Conservation (phyloP, 2,888 invertebrate genomes). For the Loripinus fragilis region DNA sequence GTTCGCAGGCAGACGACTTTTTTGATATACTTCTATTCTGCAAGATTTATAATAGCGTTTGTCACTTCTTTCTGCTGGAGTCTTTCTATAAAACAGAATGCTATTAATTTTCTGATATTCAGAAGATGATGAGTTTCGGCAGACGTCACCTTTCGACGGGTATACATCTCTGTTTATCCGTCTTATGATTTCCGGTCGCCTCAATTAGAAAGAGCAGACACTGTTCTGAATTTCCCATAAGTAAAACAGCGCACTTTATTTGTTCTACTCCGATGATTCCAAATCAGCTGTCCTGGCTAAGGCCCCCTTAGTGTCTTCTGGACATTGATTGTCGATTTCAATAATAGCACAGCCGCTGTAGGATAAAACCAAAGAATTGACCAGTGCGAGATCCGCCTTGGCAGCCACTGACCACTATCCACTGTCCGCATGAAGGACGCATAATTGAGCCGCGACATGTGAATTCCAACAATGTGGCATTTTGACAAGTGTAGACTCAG, state of each 20-base stretch:
- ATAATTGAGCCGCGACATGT: too few species aligned
- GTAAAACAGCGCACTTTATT: constrained; percentile 58
- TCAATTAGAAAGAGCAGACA: constrained; percentile 52
- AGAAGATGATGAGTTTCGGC: constrained; percentile 22
- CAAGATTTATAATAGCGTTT: constrained; percentile 19
- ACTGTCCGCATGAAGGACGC: too few species aligned
- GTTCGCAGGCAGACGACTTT: constrained; percentile 25
- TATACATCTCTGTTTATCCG: constrained; percentile 47
- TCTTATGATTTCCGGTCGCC: constrained; percentile 49
- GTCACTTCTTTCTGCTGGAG: constrained; percentile 16
- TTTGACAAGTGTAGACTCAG: too few species aligned
- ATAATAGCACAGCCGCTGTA: too few species aligned
- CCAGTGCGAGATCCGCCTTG: too few species aligned
- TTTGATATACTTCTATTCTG: constrained; percentile 19
- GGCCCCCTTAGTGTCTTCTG: constrained; percentile 33
- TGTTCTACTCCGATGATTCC: constrained; percentile 50
- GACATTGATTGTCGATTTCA: constrained; percentile 36
- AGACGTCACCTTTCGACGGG: constrained; percentile 9
- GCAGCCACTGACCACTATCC: too few species aligned
- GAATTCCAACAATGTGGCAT: too few species aligned
- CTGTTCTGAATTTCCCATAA: constrained; percentile 59
- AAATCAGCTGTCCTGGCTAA: constrained; percentile 50
- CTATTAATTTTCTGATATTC: constrained; percentile 24
- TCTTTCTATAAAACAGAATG: constrained; percentile 13
- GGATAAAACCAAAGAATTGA: too few species aligned